phyloP scores from a whole-genome alignment of 2,113 vertebrate species.

The Halichoeres trimaculatus region DNA sequence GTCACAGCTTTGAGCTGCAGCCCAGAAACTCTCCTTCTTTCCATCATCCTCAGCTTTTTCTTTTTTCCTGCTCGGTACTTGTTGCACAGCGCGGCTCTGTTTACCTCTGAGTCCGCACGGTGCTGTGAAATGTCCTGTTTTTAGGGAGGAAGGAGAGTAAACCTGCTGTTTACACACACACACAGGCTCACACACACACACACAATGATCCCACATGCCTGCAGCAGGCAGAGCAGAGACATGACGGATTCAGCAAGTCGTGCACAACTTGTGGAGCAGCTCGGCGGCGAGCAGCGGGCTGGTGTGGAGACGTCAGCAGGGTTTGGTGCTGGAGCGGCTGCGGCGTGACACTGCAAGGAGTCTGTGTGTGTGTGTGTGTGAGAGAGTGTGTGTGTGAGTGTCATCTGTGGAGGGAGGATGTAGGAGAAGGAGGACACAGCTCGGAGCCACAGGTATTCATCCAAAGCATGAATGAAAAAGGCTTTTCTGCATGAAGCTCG shows the following conservation, averaged over 20 bases:
- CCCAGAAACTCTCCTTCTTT: constrained; percentile 67
- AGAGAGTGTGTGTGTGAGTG: not conserved
- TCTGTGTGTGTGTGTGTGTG: not conserved
- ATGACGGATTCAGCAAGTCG: constrained; percentile 24
- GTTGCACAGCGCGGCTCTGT: constrained; percentile 45
- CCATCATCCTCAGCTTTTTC: constrained; percentile 14
- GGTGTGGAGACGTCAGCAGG: constrained; percentile 40
- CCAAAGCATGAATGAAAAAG: not conserved
- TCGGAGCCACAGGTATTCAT: constrained; percentile 54
- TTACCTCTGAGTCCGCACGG: constrained; percentile 10
- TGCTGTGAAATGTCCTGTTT: not conserved
- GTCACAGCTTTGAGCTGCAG: constrained; percentile 75
- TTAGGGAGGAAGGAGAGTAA: not conserved
- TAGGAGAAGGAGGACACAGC: not conserved
- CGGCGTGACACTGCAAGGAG: constrained; percentile 49
- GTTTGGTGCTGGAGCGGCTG: constrained; percentile 26
- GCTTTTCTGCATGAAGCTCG: not conserved
- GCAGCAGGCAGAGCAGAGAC: constrained; percentile 12
- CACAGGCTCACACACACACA: no score
- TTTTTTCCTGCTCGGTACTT: constrained; percentile 21
- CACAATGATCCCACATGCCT: not conserved
- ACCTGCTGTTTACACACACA: not conserved
- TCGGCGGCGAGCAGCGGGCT: constrained; percentile 24
- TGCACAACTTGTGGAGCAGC: constrained; percentile 55
- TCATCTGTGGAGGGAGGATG: not conserved